These are phyloP conservation scores for Theodoxus fluviatilis DNA, from an alignment of 2,888 invertebrate genomes.

Conservation along the genomic window DNA sequence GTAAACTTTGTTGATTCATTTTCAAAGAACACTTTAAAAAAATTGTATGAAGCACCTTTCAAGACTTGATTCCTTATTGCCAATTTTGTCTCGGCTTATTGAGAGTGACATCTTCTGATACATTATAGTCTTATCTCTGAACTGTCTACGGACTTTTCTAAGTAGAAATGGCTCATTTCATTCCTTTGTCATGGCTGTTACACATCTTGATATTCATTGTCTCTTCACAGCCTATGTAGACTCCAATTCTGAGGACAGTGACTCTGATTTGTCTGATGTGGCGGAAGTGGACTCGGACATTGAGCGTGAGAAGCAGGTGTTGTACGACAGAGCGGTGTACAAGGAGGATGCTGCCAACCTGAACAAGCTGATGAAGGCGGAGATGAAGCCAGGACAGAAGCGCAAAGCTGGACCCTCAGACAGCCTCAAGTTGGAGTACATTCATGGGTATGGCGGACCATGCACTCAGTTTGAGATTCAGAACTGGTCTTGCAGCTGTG, in stretches of 20 bases:
- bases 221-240: constrained; percentile 57
- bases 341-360: constrained; percentile 58
- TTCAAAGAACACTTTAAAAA: too few species aligned
- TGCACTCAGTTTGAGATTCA: neutral
- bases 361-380: constrained; percentile 52
- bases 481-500: neutral
- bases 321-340: constrained; percentile 58
- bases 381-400: constrained; percentile 58
- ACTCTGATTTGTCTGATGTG: constrained; percentile 64
- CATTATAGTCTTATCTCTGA: too few species aligned
- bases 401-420: constrained; percentile 58
- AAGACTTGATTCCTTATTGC: too few species aligned
- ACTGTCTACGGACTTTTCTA: too few species aligned
- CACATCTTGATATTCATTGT: neutral
- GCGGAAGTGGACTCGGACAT: constrained; percentile 64
- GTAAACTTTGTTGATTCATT: too few species aligned
- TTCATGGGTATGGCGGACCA: constrained; percentile 61
- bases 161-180: too few species aligned
- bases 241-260: constrained; percentile 65
- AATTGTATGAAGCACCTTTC: too few species aligned
- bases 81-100: too few species aligned
- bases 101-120: too few species aligned
- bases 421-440: constrained; percentile 61
- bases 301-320: constrained; percentile 63
- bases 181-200: too few species aligned